Base-by-base conservation (phyloP, 2,888 invertebrate species). In the Eilema sororculum region DNA sequence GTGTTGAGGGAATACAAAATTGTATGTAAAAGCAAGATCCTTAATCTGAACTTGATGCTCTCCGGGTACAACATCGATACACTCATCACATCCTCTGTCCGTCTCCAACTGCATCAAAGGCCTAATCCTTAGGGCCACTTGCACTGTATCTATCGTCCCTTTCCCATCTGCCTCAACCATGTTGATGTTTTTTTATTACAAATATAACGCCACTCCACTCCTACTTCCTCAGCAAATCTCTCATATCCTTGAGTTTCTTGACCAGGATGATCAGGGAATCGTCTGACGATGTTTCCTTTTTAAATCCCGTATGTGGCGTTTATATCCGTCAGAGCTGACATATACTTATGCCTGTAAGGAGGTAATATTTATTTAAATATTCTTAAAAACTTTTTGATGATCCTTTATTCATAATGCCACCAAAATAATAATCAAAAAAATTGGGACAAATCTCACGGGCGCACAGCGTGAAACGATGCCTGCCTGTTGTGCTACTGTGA, bases 61-160 rank as follows among this genome's bases (percentile, higher is more conserved):
- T 0, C 96, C 96, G 0, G 96, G 86, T 2, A 97, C 95, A 2
- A 97, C 96, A 28, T 97, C 96, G 12, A 99, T 94, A 75, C 98
- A 97, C 72, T 96, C 95, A 72, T 97, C 96, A 83, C 98, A 98
- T 0, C 98, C 98, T 82, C 97, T 96, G 0, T 96, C 96, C 0
- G 95, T 89, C 91, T 99, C 98, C 33, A 95, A 96, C 56, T 95
- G 93, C 62, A 98, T 97, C 68, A 99, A 91, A 0, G 99, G 99
- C 67, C 99, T 96, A 30, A 98, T 97, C 59, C 99, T 93, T 0
- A 99, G 92, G 0, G 98, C 98, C 58, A 99, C 99, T 87, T 97
- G 96, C 0, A 98, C 97, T 2, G 96, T 95, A 75, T 96, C 96
- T 76, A 94, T 89, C 0, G 91, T 87, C 58, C 79, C 84, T 84